Conservation (phyloP, 2,797 vertebrate genomes). For the Dermochelys coriacea region DNA sequence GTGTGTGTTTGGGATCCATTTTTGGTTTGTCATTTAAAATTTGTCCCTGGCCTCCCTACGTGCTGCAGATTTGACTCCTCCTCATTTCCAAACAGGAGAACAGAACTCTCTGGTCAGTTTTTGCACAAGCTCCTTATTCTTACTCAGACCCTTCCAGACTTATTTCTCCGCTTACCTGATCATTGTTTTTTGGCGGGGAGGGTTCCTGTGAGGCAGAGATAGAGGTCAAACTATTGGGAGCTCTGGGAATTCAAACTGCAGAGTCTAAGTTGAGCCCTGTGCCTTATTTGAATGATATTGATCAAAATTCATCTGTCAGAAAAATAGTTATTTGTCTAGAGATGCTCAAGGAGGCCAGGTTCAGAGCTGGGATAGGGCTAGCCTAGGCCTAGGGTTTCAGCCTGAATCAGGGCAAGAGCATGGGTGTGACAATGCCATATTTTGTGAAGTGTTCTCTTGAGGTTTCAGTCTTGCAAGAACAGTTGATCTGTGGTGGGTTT, state of each 20-base stretch:
- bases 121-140: neutral
- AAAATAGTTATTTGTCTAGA: neutral
- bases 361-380: neutral
- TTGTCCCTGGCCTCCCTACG: neutral
- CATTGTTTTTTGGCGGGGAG: neutral
- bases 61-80: neutral
- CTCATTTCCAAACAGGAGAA: neutral
- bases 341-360: neutral
- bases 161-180: neutral
- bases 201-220: neutral
- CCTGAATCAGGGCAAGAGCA: neutral
- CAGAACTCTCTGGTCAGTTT: neutral
- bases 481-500: neutral
- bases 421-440: neutral
- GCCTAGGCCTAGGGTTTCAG: neutral
- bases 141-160: neutral
- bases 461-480: neutral
- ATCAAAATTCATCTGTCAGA: neutral
- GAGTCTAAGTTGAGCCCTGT: neutral
- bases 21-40: accelerated
- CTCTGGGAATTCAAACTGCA: neutral
- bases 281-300: too few relatives aligned
- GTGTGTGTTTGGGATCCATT: neutral
- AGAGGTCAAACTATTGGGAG: neutral
- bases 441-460: neutral